A percentile compares a stretch with the other conserved stretches of the same genome.
phyloP scores from a whole-genome alignment of 2,797 vertebrate genomes.

The Takifugu ocellatus region DNA sequence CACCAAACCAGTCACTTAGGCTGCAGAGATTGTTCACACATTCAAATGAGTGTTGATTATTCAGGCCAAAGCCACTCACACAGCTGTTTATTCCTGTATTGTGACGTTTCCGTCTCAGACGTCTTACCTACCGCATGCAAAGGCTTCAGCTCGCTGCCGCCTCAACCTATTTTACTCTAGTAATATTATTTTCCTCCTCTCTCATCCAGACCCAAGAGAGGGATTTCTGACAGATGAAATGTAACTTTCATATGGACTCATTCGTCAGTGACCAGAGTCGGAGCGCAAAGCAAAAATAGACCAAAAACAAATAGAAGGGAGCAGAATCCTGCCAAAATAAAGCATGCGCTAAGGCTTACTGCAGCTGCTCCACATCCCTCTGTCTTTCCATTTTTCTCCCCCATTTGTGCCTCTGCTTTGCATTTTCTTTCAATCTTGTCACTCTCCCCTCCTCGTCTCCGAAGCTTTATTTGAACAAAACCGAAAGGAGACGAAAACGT shows the following conservation, averaged over 20 bases:
- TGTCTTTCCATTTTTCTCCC: slow-evolving; percentile 48
- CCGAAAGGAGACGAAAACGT: no score
- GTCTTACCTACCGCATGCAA: neutral
- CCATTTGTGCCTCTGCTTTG: slow-evolving; percentile 47
- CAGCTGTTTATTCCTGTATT: slow-evolving; percentile 14
- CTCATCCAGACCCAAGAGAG: slow-evolving; percentile 28
- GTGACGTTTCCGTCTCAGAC: neutral
- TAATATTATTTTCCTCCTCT: slow-evolving; percentile 9
- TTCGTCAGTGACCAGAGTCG: slow-evolving; percentile 62
- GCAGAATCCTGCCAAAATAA: slow-evolving; percentile 30
- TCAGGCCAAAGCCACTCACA: neutral
- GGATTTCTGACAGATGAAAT: slow-evolving; percentile 52
- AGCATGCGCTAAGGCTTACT: slow-evolving; percentile 48
- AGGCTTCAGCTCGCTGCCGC: neutral
- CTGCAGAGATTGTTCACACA: slow-evolving; percentile 46
- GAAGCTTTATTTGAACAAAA: no score
- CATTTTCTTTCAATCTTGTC: slow-evolving; percentile 42
- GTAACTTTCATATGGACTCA: slow-evolving; percentile 61
- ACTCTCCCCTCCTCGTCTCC: slow-evolving; percentile 33
- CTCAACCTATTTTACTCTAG: no score
- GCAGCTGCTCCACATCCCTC: slow-evolving; percentile 32
- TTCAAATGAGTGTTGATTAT: slow-evolving; percentile 25
- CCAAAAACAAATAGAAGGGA: slow-evolving; percentile 63
- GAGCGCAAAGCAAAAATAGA: slow-evolving; percentile 67
- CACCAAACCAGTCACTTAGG: slow-evolving; percentile 50